Conservation (phyloP, 1,140 invertebrate species). For the Drosophila fuyamai region DNA sequence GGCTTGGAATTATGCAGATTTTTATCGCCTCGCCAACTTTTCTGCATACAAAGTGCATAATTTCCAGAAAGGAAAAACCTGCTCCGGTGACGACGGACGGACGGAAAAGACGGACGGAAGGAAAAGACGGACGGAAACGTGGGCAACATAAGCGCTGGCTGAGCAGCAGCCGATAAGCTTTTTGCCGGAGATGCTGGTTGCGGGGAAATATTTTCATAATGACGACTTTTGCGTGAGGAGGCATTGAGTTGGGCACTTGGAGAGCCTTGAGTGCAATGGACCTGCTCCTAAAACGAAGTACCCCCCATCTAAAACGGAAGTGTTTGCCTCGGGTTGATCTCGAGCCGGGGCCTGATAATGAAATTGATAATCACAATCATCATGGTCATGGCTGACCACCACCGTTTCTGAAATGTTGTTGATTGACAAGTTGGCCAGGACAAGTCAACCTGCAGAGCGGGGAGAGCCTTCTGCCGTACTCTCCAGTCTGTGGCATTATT, state of each 20-base stretch:
- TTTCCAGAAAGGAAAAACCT: conserved; percentile 77
- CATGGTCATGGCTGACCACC: conserved; percentile 30
- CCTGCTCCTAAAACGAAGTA: conserved; percentile 7
- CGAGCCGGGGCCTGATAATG: conserved; percentile 41
- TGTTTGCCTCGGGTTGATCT: conserved; percentile 44
- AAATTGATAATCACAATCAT: conserved; percentile 72
- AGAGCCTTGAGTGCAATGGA: conserved; percentile 49
- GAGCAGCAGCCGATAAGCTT: conserved; percentile 72
- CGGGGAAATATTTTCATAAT: conserved; percentile 53
- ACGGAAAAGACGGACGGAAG: background rate
- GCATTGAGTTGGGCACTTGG: conserved; percentile 15
- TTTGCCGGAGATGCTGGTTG: conserved; percentile 13
- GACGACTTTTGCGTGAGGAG: conserved; percentile 52
- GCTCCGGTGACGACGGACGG: conserved; percentile 42
- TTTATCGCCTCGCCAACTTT: conserved; percentile 78
- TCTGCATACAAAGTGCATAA: conserved; percentile 82
- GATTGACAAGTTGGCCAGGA: conserved; percentile 65
- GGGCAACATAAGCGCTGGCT: conserved; percentile 70
- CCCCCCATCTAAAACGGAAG: conserved; percentile 60
- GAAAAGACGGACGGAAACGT: conserved; percentile 34
- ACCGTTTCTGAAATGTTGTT: conserved; percentile 61
- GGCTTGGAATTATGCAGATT: conserved; percentile 79
- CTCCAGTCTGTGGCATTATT: conserved; percentile 36
- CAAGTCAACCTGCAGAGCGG: background rate
- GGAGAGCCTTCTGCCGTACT: background rate